phyloP scores from a whole-genome alignment of 2,888 invertebrate species.

The Prionchulus punctatus region DNA sequence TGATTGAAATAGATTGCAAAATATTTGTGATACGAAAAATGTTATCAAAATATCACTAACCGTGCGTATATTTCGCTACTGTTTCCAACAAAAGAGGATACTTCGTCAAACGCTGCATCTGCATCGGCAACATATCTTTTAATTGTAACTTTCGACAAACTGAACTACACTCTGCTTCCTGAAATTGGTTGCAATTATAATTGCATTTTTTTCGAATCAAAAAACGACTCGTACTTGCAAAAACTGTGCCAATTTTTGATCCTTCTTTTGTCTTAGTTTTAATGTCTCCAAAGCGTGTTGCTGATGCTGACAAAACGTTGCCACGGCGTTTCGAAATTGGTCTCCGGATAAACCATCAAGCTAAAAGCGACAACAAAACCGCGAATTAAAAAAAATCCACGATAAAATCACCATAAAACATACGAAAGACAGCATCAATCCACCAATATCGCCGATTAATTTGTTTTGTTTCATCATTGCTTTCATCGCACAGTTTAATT shows the following conservation, averaged over 20 bases:
- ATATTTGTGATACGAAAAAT: too few species aligned
- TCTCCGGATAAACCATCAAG: slow-evolving; percentile 65
- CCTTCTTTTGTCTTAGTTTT: slow-evolving; percentile 57
- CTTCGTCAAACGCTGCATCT: slow-evolving; percentile 67
- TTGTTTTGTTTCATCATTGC: slow-evolving; percentile 43
- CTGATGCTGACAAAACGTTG: slow-evolving; percentile 74
- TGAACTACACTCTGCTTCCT: slow-evolving; percentile 53
- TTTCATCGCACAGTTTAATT: slow-evolving; percentile 1
- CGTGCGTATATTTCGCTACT: slow-evolving; percentile 49
- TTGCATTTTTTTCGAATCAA: neutral
- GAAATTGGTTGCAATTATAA: slow-evolving; percentile 7
- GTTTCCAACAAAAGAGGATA: slow-evolving; percentile 73
- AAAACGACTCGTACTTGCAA: slow-evolving; percentile 40
- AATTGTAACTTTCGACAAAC: slow-evolving; percentile 48
- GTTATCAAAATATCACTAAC: neutral
- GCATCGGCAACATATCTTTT: slow-evolving; percentile 62
- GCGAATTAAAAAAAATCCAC: too few species aligned
- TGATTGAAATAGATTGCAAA: too few species aligned
- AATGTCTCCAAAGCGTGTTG: slow-evolving; percentile 65
- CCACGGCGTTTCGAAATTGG: slow-evolving; percentile 54
- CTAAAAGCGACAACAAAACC: too few species aligned
- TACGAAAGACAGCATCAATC: slow-evolving; percentile 50
- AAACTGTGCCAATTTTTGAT: slow-evolving; percentile 60
- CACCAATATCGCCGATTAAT: slow-evolving; percentile 56
- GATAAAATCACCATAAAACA: too few species aligned